Evolutionary conservation across 2,888 invertebrate species (phyloP).

Genomic region (Strigamia crassipes): DNA sequence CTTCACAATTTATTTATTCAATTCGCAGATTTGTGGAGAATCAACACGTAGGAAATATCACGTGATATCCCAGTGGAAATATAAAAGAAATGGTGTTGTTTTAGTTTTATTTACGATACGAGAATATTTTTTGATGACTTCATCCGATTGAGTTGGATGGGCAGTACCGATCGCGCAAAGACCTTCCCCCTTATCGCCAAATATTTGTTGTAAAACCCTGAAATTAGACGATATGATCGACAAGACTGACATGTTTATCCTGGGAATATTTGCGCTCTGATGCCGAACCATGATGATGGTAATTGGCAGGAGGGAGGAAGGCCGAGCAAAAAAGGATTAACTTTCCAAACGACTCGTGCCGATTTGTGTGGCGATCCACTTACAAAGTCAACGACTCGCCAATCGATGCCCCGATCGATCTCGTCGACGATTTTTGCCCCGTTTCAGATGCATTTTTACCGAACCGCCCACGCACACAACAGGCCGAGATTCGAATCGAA

Average conservation of each 20-base stretch:
- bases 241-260: conserved; percentile 30
- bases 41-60: neutral
- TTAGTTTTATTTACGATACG: neutral
- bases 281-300: conserved; percentile 13
- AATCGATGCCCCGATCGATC: conserved; percentile 27
- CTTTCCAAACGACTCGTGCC: conserved; percentile 19
- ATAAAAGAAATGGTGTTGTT: neutral
- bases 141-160: conserved; percentile 15
- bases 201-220: conserved; percentile 27
- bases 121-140: conserved; percentile 6
- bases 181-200: neutral
- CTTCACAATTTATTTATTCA: neutral
- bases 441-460: neutral
- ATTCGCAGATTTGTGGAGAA: neutral
- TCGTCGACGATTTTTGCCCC: conserved; percentile 11
- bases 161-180: conserved; percentile 1
- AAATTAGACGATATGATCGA: conserved; percentile 30
- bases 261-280: conserved; percentile 14
- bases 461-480: neutral
- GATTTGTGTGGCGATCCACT: conserved; percentile 30
- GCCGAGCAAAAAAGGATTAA: conserved; percentile 7
- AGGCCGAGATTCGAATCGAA: neutral
- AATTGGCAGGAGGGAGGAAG: conserved; percentile 8
- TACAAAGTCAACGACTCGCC: conserved; percentile 26
- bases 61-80: neutral